phyloP scores from a whole-genome alignment of 2,113 vertebrate genomes.

The Upupa epops region DNA sequence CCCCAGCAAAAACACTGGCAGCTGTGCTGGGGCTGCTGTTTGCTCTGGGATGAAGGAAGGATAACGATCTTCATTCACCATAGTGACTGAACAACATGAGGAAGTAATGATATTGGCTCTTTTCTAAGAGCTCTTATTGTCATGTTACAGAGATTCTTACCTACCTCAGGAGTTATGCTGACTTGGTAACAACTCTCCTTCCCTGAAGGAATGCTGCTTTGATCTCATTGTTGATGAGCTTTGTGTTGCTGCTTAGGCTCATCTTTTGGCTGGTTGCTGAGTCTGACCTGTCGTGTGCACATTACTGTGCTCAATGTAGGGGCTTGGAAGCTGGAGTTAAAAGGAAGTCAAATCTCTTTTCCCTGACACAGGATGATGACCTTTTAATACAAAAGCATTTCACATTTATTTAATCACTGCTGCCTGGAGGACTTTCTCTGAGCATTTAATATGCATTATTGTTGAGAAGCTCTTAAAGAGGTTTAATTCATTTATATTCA shows the following conservation, averaged over 20 bases:
- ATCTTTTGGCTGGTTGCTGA: not conserved
- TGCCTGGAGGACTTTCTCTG: not conserved
- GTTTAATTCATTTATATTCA: not conserved
- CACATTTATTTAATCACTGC: not conserved
- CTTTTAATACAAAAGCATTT: not conserved
- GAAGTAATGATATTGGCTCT: not conserved
- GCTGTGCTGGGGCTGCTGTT: not conserved
- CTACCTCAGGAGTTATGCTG: not conserved
- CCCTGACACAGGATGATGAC: not conserved
- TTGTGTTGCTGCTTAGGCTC: not conserved
- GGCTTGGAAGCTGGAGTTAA: not conserved
- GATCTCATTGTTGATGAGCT: not conserved
- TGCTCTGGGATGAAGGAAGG: not conserved
- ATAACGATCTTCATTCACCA: not conserved
- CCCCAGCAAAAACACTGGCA: not conserved
- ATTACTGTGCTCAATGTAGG: not conserved
- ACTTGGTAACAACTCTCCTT: not conserved
- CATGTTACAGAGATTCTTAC: not conserved
- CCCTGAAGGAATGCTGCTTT: not conserved
- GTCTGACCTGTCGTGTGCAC: not conserved
- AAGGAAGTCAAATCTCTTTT: not conserved
- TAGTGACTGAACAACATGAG: rapidly evolving
- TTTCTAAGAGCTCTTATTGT: not conserved
- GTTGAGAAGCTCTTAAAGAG: not conserved
- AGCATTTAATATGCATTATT: not conserved